phyloP scores from a whole-genome alignment of 2,888 invertebrate genomes.

The Microdon myrmicae region DNA sequence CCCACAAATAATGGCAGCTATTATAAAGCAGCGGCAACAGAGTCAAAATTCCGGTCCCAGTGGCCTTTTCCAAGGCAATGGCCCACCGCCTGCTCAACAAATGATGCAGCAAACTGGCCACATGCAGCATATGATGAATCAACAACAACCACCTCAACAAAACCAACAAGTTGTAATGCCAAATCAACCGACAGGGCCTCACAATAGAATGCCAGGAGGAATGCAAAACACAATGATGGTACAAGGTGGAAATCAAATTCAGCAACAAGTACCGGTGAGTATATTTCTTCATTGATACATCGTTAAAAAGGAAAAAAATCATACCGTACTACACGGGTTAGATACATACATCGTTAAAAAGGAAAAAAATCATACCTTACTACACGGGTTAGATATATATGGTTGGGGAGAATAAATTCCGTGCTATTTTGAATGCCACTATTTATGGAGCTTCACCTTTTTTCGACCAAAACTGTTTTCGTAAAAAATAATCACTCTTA shows the following conservation, averaged over 20 bases:
- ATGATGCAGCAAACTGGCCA: slow-evolving; percentile 57
- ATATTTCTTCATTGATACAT: background rate
- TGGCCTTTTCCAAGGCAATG: slow-evolving; percentile 58
- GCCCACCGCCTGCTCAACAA: slow-evolving; percentile 59
- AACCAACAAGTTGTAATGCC: slow-evolving; percentile 70
- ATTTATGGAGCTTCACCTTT: too few species aligned
- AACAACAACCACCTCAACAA: slow-evolving; percentile 64
- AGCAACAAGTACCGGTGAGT: slow-evolving; percentile 65
- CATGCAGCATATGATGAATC: slow-evolving; percentile 65
- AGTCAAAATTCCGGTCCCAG: slow-evolving; percentile 62
- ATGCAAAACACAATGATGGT: slow-evolving; percentile 65
- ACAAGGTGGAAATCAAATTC: slow-evolving; percentile 54
- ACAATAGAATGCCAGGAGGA: slow-evolving; percentile 64
- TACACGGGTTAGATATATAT: too few species aligned
- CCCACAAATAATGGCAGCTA: slow-evolving; percentile 95
- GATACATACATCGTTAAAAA: background rate
- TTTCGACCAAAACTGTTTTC: too few species aligned
- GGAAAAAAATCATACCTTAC: too few species aligned
- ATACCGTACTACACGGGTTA: background rate
- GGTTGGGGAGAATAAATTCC: too few species aligned
- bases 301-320: background rate
- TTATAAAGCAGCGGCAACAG: slow-evolving; percentile 86
- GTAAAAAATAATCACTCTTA: too few species aligned
- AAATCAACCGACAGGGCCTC: slow-evolving; percentile 63
- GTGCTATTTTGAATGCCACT: too few species aligned